phyloP scores from a whole-genome alignment of 1,140 invertebrate species.

The Drosophila setifemur region DNA sequence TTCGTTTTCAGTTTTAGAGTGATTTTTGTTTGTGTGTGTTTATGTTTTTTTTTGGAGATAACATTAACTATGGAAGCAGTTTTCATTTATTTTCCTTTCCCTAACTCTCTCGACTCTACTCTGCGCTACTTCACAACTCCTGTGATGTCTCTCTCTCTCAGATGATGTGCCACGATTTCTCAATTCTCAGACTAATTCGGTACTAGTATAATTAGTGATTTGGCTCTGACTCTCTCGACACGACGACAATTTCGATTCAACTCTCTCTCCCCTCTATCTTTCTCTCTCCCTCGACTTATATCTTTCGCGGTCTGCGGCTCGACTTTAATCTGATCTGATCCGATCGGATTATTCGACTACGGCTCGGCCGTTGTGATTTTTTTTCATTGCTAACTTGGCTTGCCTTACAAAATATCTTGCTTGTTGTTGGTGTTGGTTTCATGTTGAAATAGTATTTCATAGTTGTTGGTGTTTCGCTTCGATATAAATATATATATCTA shows the following conservation, averaged over 20 bases:
- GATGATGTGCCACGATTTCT: conserved; percentile 53
- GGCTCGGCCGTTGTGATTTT: background rate
- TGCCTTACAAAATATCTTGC: conserved; percentile 19
- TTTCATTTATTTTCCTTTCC: conserved; percentile 6
- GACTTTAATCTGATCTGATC: conserved; percentile 19
- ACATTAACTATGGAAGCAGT: conserved; percentile 69
- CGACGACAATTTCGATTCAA: too few species aligned
- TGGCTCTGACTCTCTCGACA: too few species aligned
- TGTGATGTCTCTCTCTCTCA: conserved; percentile 4
- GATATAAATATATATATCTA: conserved; percentile 27
- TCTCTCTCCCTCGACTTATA: background rate
- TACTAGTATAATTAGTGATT: conserved; percentile 47
- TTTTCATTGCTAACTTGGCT: conserved; percentile 8
- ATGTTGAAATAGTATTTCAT: conserved; percentile 28
- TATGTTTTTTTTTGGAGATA: conserved; percentile 44
- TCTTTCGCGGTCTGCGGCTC: conserved; percentile 24
- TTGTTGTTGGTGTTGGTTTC: conserved; percentile 13
- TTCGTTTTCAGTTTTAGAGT: conserved; percentile 1
- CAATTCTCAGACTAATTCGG: conserved; percentile 46
- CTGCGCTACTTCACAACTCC: background rate
- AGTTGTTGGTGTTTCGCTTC: conserved; percentile 39
- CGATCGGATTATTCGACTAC: conserved; percentile 6
- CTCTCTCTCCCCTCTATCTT: conserved; percentile 1
- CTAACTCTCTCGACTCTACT: background rate
- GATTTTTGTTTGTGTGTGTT: too few species aligned